Percentiles rank a stretch among this genome's conserved stretches.
Conservation (phyloP, 2,113 vertebrate genomes). For the Ictalurus furcatus region DNA sequence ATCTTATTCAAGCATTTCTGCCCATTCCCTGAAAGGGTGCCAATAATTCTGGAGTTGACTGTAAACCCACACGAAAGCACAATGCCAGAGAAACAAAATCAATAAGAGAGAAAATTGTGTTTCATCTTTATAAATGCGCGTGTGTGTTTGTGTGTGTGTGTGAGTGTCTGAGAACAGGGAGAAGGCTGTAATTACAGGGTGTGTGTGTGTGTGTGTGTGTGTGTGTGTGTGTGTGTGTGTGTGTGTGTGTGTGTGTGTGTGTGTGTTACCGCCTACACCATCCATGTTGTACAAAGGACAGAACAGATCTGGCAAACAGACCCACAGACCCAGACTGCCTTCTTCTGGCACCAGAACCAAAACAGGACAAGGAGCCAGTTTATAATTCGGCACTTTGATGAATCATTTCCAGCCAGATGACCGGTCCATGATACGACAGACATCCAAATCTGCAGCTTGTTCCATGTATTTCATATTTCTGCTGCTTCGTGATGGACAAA, state of each 20-base stretch:
- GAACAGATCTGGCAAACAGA: neutral
- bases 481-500: neutral
- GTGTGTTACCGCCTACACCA: neutral
- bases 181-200: neutral
- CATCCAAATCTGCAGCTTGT: neutral
- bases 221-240: constrained; percentile 15
- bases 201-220: constrained; percentile 5
- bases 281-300: neutral
- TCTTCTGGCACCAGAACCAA: neutral
- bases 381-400: neutral
- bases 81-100: neutral
- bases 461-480: neutral
- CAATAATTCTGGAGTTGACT: constrained; percentile 16
- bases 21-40: neutral
- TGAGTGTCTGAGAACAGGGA: neutral
- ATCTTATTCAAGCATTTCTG: neutral
- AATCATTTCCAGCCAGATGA: neutral
- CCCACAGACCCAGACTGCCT: neutral
- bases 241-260: constrained; percentile 16
- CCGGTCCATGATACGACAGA: neutral
- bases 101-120: constrained; percentile 25
- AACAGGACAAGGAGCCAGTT: neutral
- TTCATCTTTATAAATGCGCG: constrained; percentile 10
- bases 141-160: constrained; percentile 2
- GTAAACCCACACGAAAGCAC: neutral